Evolutionary conservation across 2,113 vertebrate genomes (phyloP).

Genomic region (Alethe castanea): DNA sequence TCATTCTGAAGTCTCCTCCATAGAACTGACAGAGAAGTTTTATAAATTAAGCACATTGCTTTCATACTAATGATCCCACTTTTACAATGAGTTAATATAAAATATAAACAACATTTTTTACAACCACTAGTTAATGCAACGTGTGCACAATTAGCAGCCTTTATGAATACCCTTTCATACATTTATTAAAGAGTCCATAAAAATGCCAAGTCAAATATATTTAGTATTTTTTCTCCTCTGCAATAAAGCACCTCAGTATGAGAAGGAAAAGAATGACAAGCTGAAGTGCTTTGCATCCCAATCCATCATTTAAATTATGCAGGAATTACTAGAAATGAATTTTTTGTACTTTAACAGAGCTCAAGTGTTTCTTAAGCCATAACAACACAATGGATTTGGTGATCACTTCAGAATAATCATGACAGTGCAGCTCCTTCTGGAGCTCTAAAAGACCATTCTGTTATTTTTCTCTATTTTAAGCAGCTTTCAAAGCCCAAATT

Average conservation of each 20-base stretch:
- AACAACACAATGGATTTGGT: slow-evolving; percentile 63
- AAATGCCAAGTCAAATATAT: slow-evolving; percentile 17
- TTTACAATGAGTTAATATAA: slow-evolving; percentile 35
- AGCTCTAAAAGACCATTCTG: slow-evolving; percentile 52
- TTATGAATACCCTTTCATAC: slow-evolving; percentile 52
- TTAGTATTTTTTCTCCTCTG: neutral
- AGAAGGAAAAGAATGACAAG: slow-evolving; percentile 25
- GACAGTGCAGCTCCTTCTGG: slow-evolving; percentile 35
- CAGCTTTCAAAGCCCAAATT: slow-evolving; percentile 33
- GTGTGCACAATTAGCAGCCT: slow-evolving; percentile 44
- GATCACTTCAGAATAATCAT: slow-evolving; percentile 67
- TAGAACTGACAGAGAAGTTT: neutral
- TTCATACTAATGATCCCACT: neutral
- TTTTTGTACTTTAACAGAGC: slow-evolving; percentile 58
- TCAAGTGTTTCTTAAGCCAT: slow-evolving; percentile 69
- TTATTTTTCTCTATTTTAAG: slow-evolving; percentile 43
- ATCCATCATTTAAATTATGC: slow-evolving; percentile 55
- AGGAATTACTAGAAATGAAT: slow-evolving; percentile 69
- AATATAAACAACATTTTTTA: slow-evolving; percentile 65
- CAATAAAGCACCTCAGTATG: slow-evolving; percentile 43
- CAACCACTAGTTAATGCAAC: slow-evolving; percentile 21
- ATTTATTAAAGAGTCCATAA: slow-evolving; percentile 54
- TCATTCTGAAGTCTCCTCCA: neutral
- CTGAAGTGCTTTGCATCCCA: slow-evolving; percentile 19
- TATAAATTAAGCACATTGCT: neutral